A percentile compares a stretch with the other conserved stretches of the same genome.
phyloP scores from a whole-genome alignment of 2,113 vertebrate species.

The Sphaerodactylus townsendi region DNA sequence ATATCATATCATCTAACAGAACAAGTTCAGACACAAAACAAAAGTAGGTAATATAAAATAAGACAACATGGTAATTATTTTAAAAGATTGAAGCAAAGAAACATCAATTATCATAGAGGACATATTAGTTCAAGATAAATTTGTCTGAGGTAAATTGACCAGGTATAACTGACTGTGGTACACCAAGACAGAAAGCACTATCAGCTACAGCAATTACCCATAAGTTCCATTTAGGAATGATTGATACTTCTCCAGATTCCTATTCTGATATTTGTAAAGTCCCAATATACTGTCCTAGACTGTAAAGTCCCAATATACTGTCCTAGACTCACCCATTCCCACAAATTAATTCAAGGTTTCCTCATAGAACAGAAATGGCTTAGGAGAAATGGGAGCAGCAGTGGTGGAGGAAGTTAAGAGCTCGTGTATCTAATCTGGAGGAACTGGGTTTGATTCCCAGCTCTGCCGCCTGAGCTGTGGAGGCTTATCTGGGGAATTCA shows the following conservation, averaged over 20 bases:
- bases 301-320: background rate
- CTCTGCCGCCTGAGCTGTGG: too few species aligned
- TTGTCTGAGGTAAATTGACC: background rate
- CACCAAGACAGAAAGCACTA: too few species aligned
- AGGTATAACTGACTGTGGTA: background rate
- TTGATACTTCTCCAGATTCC: too few species aligned
- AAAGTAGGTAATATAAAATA: slow-evolving; percentile 3
- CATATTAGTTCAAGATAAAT: slow-evolving; percentile 10
- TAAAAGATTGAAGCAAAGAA: slow-evolving; percentile 10
- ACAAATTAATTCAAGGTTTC: background rate
- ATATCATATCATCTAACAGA: slow-evolving; percentile 26
- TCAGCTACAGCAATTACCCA: background rate
- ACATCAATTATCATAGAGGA: background rate
- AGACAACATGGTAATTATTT: slow-evolving; percentile 20
- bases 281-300: background rate
- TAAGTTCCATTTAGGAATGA: background rate
- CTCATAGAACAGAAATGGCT: background rate
- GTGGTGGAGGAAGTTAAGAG: too few species aligned
- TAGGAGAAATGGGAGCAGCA: too few species aligned
- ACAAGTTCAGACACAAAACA: slow-evolving; percentile 1
- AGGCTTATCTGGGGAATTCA: too few species aligned
- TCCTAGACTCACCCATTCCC: background rate
- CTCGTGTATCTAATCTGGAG: too few species aligned
- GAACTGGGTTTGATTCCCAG: too few species aligned
- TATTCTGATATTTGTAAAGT: background rate